Base-by-base conservation (phyloP, 2,888 invertebrate genomes). In the Caenorhabditis sp. region DNA sequence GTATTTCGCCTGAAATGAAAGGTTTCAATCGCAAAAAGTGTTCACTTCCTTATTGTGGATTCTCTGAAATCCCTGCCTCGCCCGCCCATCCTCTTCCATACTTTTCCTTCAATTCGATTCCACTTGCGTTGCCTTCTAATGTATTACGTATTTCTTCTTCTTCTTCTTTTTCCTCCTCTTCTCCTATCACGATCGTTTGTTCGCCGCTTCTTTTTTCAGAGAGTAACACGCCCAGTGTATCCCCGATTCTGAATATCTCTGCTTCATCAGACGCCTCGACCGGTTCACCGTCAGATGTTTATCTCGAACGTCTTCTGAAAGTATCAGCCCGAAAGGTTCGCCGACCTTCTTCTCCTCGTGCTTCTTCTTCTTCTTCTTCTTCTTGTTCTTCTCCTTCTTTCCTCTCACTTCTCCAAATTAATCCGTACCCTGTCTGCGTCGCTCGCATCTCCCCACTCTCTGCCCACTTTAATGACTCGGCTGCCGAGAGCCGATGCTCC, bases 401-500 rank as follows among this genome's bases (percentile, higher is more conserved):
- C 41, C 46, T 41, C 58, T 50, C 58, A 68, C 66, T 68, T 68
- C 68, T 66, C 68, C 68, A 68, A 68, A 68, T 68, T 68, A 68
- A 68, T 68, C 68, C 68, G 68, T 68, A 58, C 68, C 68, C 37
- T 66, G 56, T 56, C 22, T 48, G 56, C 56, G 66, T 66, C 50
- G 52, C 68, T 15, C 24, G 43, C 43, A 58, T 59, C 43, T 39
- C 4, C 35, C 20, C 32, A 6, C 68, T 59, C 58, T 68, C 32
- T 52, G 26, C n/a, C 3, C 68, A 15, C 68, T 68, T 68, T 68
- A 68, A 68, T 68, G 68, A 68, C 68, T 68, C 41, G 50, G 48
- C 58, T 43, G 68, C 58, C 26, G 41, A 27, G 56, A 41, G 30
- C 52, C 48, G 11, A 13, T 35, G 24, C 66, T 43, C 66, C 66